Evolutionary conservation across 1,140 invertebrate species (phyloP).

Genomic region (Alviniconcha marisindica): DNA sequence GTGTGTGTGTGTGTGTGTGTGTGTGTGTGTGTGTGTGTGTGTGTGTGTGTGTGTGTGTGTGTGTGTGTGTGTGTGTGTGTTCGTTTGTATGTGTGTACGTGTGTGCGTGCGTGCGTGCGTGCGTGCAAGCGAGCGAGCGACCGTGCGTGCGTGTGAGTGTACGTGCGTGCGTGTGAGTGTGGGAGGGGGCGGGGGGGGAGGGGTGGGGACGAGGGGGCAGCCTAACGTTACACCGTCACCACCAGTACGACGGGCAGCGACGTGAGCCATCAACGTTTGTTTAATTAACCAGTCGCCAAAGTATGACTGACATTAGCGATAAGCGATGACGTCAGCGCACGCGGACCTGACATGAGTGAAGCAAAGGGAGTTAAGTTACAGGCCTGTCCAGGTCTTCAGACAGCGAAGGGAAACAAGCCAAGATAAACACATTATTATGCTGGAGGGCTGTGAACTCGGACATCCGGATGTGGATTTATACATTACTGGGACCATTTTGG

Average conservation of each 20-base stretch:
- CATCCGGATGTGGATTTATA: too few species aligned
- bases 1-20: slow-evolving; percentile 7
- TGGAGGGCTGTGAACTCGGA: background rate
- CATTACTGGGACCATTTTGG: too few species aligned
- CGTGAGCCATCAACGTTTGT: background rate
- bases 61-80: background rate
- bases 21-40: slow-evolving; percentile 17
- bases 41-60: background rate
- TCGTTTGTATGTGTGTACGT: background rate
- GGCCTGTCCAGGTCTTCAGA: too few species aligned
- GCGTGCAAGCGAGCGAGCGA: too few species aligned
- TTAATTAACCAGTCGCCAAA: too few species aligned
- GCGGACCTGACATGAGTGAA: background rate
- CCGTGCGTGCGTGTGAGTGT: slow-evolving; percentile 6
- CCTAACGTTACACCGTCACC: too few species aligned
- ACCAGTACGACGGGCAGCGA: background rate
- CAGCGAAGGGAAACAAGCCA: too few species aligned
- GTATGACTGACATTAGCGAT: too few species aligned
- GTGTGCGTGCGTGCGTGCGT: background rate
- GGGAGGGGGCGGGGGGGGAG: background rate
- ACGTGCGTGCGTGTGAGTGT: background rate
- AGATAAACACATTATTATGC: background rate
- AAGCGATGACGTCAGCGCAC: too few species aligned
- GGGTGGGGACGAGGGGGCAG: background rate
- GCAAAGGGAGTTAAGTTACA: background rate